Conservation (phyloP, 2,888 invertebrate genomes). For the Alloplasta piceator region DNA sequence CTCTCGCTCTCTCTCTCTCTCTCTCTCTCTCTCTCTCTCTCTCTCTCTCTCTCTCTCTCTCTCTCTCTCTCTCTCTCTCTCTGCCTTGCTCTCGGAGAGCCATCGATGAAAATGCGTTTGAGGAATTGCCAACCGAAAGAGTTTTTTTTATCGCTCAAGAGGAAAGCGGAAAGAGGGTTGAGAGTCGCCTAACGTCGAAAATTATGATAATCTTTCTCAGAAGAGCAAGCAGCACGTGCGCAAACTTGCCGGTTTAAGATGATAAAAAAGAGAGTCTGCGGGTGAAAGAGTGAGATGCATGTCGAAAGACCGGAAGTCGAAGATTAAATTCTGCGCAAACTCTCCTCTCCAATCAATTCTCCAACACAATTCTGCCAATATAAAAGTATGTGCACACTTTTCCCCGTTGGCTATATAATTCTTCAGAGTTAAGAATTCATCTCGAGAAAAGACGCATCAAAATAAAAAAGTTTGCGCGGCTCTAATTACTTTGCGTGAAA, state of each 20-base stretch:
- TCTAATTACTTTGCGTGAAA: constrained; percentile 30
- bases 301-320: constrained; percentile 52
- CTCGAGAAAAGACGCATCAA: constrained; percentile 38
- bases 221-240: constrained; percentile 69
- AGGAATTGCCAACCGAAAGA: constrained; percentile 52
- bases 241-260: constrained; percentile 49
- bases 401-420: constrained; percentile 2
- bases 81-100: neutral
- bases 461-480: constrained; percentile 15
- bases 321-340: constrained; percentile 52
- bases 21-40: neutral
- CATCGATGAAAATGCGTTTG: constrained; percentile 56
- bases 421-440: constrained; percentile 11
- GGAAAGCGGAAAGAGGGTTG: constrained; percentile 23
- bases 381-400: neutral
- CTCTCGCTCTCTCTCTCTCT: constrained; percentile 21
- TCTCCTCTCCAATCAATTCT: constrained; percentile 1
- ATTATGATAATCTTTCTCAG: constrained; percentile 58
- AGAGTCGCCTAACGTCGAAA: constrained; percentile 52
- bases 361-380: neutral
- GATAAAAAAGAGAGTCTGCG: constrained; percentile 40
- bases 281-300: constrained; percentile 42
- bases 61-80: constrained; percentile 10
- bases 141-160: constrained; percentile 45
- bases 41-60: constrained; percentile 14